Percentiles rank a stretch among this genome's conserved stretches.
Conservation (phyloP, 2,888 invertebrate species). For the Oligia latruncula region DNA sequence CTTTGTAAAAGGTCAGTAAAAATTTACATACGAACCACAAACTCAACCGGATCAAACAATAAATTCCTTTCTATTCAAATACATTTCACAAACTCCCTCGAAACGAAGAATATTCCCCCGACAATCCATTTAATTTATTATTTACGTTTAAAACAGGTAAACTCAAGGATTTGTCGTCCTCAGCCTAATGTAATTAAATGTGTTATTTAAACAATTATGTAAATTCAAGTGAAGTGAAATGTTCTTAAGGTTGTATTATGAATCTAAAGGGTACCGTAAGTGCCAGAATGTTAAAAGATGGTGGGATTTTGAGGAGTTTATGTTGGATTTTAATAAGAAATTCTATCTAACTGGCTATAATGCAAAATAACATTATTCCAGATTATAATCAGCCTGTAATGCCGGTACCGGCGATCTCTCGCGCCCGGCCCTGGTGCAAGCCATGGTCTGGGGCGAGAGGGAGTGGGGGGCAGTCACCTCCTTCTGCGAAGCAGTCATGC, state of each 20-base stretch:
- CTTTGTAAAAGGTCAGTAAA: constrained; percentile 17
- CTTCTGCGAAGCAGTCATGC: no score
- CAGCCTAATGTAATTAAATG: constrained; percentile 78
- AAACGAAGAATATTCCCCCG: constrained; percentile 61
- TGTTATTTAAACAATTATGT: constrained; percentile 83
- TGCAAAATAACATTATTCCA: background rate
- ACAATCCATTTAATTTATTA: constrained; percentile 67
- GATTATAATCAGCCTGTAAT: no score
- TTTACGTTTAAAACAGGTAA: constrained; percentile 73
- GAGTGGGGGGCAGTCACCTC: no score
- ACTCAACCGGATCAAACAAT: constrained; percentile 22
- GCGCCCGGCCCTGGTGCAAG: no score
- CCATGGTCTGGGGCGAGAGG: no score
- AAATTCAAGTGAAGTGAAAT: constrained; percentile 76
- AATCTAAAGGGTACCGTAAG: constrained; percentile 69
- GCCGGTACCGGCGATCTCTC: no score
- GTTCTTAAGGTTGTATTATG: constrained; percentile 76
- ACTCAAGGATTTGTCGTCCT: constrained; percentile 73
- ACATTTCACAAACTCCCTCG: constrained; percentile 43
- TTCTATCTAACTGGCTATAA: background rate
- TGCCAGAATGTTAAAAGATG: constrained; percentile 32
- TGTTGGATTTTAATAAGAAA: constrained; percentile 21
- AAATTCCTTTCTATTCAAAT: constrained; percentile 46
- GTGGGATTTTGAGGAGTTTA: background rate
- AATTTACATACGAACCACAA: constrained; percentile 26